Evolutionary conservation across 2,888 invertebrate genomes (phyloP).

Genomic region (Cetonia aurata): DNA sequence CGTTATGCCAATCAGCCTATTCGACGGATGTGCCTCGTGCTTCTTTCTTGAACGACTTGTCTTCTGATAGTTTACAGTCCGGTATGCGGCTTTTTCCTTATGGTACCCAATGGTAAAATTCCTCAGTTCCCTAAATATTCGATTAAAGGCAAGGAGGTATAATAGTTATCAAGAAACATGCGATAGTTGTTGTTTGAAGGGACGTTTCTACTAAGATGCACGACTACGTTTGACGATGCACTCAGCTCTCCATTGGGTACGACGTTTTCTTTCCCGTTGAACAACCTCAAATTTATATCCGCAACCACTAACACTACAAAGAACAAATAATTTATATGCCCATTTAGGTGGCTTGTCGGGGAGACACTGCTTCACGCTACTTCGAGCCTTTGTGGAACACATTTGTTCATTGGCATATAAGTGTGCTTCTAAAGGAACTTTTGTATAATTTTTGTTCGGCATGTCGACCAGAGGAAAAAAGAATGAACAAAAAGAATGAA

Average conservation of each 20-base stretch:
- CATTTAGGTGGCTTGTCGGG: conserved; percentile 51
- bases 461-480: too few species aligned
- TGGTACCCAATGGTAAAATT: conserved; percentile 23
- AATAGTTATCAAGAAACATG: conserved; percentile 44
- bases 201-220: conserved; percentile 32
- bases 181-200: conserved; percentile 36
- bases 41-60: conserved; percentile 42
- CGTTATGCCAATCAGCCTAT: background rate
- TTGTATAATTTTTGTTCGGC: conserved; percentile 40
- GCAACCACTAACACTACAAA: conserved; percentile 40
- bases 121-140: conserved; percentile 38
- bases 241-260: conserved; percentile 17
- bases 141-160: conserved; percentile 43
- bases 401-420: conserved; percentile 48
- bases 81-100: conserved; percentile 38
- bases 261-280: conserved; percentile 46
- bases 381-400: conserved; percentile 46
- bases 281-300: conserved; percentile 23
- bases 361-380: conserved; percentile 46
- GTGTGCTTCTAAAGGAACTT: conserved; percentile 42
- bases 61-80: conserved; percentile 54
- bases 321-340: conserved; percentile 48
- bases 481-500: too few species aligned
- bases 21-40: background rate
- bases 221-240: conserved; percentile 7